These are phyloP conservation scores for Lysandra coridon DNA, from an alignment of 2,888 invertebrate species.

Conservation along the genomic window DNA sequence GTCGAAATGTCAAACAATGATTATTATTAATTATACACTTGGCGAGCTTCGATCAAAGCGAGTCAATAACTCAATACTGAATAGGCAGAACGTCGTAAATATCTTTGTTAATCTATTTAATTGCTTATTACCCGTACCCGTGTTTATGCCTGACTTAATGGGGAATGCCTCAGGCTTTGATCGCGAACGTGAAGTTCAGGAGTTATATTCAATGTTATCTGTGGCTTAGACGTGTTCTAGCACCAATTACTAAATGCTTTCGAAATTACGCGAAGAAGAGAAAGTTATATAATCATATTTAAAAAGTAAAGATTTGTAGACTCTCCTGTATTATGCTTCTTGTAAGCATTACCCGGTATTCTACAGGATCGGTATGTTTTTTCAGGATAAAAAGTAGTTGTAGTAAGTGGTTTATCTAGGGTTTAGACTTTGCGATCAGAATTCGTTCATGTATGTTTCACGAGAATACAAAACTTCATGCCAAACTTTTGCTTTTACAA, in stretches of 20 bases:
- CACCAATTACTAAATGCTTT: constrained; percentile 44
- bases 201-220: constrained; percentile 10
- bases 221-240: background rate
- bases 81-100: constrained; percentile 68
- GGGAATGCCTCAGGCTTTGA: constrained; percentile 56
- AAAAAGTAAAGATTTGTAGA: no score
- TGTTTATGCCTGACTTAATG: constrained; percentile 65
- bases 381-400: no score
- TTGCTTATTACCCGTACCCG: constrained; percentile 74
- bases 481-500: no score
- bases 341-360: no score
- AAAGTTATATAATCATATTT: background rate
- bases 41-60: constrained; percentile 61
- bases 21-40: constrained; percentile 59
- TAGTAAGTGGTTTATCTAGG: no score
- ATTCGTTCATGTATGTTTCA: no score
- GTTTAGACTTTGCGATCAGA: no score
- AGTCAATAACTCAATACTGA: constrained; percentile 60
- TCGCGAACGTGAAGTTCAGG: constrained; percentile 43
- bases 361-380: no score
- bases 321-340: no score
- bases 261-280: background rate
- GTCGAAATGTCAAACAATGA: constrained; percentile 68
- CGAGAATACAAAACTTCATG: no score
- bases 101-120: constrained; percentile 76